These are phyloP conservation scores for Acronicta psi DNA, from an alignment of 2,888 invertebrate genomes.

Conservation along the genomic window DNA sequence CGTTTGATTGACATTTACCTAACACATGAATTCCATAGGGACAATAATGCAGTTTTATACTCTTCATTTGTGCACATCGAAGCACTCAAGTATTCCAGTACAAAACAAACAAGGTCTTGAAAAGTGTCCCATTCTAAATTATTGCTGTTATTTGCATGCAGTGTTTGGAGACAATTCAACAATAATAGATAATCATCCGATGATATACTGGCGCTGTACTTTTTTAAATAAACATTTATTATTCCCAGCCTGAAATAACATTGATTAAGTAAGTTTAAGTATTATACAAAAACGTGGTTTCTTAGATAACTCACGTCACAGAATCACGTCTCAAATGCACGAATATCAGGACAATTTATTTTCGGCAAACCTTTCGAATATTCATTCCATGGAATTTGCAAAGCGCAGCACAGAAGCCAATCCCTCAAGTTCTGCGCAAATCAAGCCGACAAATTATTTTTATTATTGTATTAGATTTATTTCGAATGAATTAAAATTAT, in stretches of 20 bases:
- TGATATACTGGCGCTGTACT: conserved; percentile 64
- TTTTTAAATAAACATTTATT: conserved; percentile 69
- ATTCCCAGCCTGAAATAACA: conserved; percentile 77
- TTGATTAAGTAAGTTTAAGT: too few species aligned
- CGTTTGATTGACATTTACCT: conserved; percentile 64
- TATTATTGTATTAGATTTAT: too few species aligned
- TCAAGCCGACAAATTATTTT: too few species aligned
- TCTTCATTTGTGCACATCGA: conserved; percentile 52
- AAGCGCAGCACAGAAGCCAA: too few species aligned
- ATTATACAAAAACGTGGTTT: too few species aligned
- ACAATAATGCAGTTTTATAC: conserved; percentile 54
- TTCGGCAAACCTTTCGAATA: too few species aligned
- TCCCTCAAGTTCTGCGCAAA: too few species aligned
- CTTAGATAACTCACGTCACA: too few species aligned
- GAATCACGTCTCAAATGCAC: too few species aligned
- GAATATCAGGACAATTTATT: too few species aligned
- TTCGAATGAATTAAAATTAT: too few species aligned
- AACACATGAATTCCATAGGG: conserved; percentile 81
- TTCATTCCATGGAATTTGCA: too few species aligned
- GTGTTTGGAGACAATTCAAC: conserved; percentile 65
- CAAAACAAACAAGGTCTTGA: conserved; percentile 64
- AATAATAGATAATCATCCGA: conserved; percentile 66
- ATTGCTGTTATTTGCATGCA: conserved; percentile 63
- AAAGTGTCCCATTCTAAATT: conserved; percentile 69
- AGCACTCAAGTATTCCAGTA: conserved; percentile 57